Base-by-base conservation (phyloP, 2,113 vertebrate genomes). In the Oxyura jamaicensis region DNA sequence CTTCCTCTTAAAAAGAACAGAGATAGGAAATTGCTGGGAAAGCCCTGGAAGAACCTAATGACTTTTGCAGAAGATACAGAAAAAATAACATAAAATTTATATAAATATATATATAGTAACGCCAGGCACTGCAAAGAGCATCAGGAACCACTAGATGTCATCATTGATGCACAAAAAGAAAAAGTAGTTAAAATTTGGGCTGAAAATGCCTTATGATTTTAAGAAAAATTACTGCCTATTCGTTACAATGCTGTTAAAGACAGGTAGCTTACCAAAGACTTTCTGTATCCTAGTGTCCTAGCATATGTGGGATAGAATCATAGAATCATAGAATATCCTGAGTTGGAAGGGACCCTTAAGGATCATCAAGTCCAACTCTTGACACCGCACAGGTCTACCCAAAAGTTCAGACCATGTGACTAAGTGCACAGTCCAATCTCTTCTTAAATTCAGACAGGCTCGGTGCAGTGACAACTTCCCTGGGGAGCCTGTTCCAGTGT, bases 1-100 rank as follows among this genome's bases (percentile, higher is more conserved):
- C 23, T 33, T 31, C 8, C 35, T 42, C 31, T 48, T 14, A 21
- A 55, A 84, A 39, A 6, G 62, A 65, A 65, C 62, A 65, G 62
- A 41, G 6, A 2, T 2, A 7, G 3, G 36, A 21, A 50, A 31
- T 41, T 36, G 2, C n/a, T 1, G 72, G 41, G 68, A 31, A 44
- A 23, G 53, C 7, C 11, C 44, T 5, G 19, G 0, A 2, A 13
- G 26, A 21, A 5, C 20, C 15, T 5, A 0, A 8, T 3, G 4
- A 4, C 11, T 13, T 13, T 1, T 4, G 28, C 36, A 8, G 52
- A 26, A 8, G 6, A 2, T 0, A 1, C 1, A 11, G 23, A 11
- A 6, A 6, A 8, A 4, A 31, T 21, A 48, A 17, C 17, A 44
- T 17, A 7, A 42, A 42, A 39, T 39, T 39, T 39, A 15, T 42